Evolutionary conservation across 2,797 vertebrate genomes (phyloP), one percentile per base, ranked within the genome.

Genomic region (Poecile montanus): DNA sequence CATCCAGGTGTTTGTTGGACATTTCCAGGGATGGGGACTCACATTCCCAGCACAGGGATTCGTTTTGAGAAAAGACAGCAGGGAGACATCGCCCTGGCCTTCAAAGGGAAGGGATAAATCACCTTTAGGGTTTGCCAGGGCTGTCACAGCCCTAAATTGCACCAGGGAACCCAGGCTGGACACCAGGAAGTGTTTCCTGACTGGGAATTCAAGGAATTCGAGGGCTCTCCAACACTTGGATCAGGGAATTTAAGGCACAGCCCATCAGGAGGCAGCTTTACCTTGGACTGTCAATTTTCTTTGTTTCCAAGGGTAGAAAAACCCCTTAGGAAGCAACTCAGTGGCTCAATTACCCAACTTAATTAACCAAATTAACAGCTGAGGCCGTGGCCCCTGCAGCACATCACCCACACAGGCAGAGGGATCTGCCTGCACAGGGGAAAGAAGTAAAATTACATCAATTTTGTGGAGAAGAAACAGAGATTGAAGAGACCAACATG

Each of bases 1-100:
- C 61, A 4, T 5, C 54, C 54, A 11, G 12, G 15, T 4, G 14
- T 4, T 6, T 11, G 18, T 0, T 9, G 73, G 12, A 4, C 47
- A 8, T 36, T 29, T 15, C n/a, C 72, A 85, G 40, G 60, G 32
- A 9, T 50, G 44, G 36, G 36, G 4, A 40, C 10, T 65, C 70
- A 21, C 36, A 51, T 53, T 22, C 15, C 36, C 47, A 29, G 44
- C 3, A 4, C 6, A 12, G 40, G 54, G 18, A n/a, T 22, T 40
- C 13, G 5, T 32, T 53, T 11, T 9, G 38, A 9, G 17, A 4
- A 6, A 14, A 12, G 14, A 9, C 11, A 21, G 5, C 12, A 19
- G n/a, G n/a, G 65, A 60, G 30, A 13, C 8, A 2, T 14, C 5
- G 2, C 6, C 62, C 45, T 5, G 29, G 10, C 17, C 62, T 16